Evolutionary conservation across 2,888 invertebrate genomes (phyloP).

Genomic region (Athrips mouffetella): DNA sequence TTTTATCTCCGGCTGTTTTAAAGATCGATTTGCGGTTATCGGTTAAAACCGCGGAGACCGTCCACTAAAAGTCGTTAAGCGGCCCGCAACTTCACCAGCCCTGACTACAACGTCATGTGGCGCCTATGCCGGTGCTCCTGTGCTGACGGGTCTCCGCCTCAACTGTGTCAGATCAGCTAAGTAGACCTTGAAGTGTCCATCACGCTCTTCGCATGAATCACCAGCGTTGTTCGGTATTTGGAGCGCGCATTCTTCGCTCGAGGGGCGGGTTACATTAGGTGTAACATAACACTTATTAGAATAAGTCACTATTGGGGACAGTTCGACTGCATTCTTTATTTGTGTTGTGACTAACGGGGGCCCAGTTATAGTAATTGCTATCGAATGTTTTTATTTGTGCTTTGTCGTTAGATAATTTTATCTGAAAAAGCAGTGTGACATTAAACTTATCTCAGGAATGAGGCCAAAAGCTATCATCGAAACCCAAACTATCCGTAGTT

Average conservation of each 20-base stretch:
- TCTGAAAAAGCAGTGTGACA: no score
- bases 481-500: no score
- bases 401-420: no score
- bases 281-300: conserved; percentile 6
- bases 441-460: no score
- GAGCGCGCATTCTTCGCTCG: conserved; percentile 32
- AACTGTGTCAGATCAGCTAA: conserved; percentile 25
- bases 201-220: conserved; percentile 22
- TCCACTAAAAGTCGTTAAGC: no score
- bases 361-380: neutral
- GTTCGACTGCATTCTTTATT: neutral
- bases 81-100: neutral
- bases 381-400: no score
- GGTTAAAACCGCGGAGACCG: no score
- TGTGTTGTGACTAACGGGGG: no score
- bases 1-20: no score
- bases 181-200: conserved; percentile 58
- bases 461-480: no score
- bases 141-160: conserved; percentile 38
- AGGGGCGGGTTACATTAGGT: conserved; percentile 14
- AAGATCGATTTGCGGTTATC: no score
- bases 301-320: conserved; percentile 2
- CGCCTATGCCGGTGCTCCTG: conserved; percentile 17
- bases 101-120: conserved; percentile 13
- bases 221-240: conserved; percentile 23